These are phyloP conservation scores for Drosophila suboccidentalis DNA, from an alignment of 2,888 invertebrate genomes.

Conservation along the genomic window DNA sequence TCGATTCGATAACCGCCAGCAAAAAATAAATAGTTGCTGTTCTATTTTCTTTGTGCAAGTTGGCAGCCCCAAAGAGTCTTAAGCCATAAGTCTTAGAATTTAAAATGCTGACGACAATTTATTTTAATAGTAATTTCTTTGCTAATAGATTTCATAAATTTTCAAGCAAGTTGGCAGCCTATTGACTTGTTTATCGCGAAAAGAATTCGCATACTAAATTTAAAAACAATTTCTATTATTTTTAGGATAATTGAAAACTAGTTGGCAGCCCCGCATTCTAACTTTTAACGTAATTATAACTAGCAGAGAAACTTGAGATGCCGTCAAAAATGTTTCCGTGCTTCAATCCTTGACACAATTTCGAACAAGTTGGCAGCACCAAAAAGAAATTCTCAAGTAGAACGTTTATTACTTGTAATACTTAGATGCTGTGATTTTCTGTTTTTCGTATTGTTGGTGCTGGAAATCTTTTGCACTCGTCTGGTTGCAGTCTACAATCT, in stretches of 20 bases:
- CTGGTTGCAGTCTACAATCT: slow-evolving; percentile 32
- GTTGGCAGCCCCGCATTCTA: not conserved
- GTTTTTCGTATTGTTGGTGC: not conserved
- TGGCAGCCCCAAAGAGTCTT: not conserved
- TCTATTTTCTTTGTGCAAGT: no score
- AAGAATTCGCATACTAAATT: no score
- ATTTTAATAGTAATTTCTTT: no score
- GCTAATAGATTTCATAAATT: no score
- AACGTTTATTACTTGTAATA: not conserved
- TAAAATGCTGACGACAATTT: no score
- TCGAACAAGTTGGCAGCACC: slow-evolving; percentile 13
- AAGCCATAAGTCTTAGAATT: no score
- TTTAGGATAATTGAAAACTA: no score
- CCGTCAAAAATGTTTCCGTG: not conserved
- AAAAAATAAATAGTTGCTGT: no score
- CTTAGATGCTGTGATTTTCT: not conserved
- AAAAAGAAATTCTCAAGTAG: not conserved
- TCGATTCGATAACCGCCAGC: no score
- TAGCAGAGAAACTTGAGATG: not conserved
- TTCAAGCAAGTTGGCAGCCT: no score
- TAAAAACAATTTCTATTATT: no score
- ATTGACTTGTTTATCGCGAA: no score
- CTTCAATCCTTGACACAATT: slow-evolving; percentile 2
- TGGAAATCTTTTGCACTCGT: slow-evolving; percentile 13
- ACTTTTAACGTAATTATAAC: not conserved